Conservation (phyloP, 2,113 vertebrate species). For the Channa argus region DNA sequence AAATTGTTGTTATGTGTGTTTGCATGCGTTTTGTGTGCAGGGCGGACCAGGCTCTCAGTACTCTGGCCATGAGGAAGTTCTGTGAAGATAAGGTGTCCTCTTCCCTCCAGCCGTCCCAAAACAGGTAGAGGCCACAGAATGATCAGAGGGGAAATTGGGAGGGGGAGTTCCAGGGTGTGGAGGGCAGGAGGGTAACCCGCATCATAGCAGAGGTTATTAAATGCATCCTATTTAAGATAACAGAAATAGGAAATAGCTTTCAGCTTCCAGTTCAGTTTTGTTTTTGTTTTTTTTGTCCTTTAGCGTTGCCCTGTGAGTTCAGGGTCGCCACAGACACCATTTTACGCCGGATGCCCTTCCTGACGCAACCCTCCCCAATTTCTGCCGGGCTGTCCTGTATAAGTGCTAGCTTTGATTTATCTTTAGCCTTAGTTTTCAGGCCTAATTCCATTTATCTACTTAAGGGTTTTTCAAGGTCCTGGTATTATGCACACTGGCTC, state of each 20-base stretch:
- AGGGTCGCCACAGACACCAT: no score
- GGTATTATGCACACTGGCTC: not conserved
- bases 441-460: constrained; percentile 5
- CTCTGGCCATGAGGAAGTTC: constrained; percentile 94
- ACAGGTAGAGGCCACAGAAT: constrained; percentile 81
- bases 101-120: constrained; percentile 92
- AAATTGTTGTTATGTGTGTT: constrained; percentile 57
- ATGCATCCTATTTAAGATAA: constrained; percentile 9
- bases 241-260: constrained; percentile 17
- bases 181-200: not conserved
- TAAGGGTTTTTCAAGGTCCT: not conserved
- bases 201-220: constrained; percentile 14
- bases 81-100: constrained; percentile 93
- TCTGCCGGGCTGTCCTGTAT: no score
- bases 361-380: no score
- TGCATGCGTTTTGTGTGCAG: constrained; percentile 73
- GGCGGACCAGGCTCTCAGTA: constrained; percentile 93
- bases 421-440: not conserved
- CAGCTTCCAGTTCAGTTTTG: not conserved
- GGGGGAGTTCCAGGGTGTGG: not conserved
- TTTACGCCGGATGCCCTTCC: no score
- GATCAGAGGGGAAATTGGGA: not conserved
- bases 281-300: no score
- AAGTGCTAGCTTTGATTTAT: constrained; percentile 8
- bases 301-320: no score